Evolutionary conservation across 2,888 invertebrate species (phyloP), one percentile per base, ranked within the genome.

Genomic region (Periphyllus acericola): DNA sequence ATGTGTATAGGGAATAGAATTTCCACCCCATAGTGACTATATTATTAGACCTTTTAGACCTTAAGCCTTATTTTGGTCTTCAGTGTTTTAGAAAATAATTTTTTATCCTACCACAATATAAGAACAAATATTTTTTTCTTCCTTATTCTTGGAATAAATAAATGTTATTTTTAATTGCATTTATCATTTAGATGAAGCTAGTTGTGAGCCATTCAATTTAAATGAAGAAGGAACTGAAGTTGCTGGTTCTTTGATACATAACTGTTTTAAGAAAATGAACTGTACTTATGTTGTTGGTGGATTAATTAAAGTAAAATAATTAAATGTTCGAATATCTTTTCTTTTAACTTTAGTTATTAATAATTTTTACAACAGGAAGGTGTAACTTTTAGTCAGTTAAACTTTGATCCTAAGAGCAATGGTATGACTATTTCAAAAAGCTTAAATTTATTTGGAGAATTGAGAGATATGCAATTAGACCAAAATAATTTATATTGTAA

Each of bases 241-340:
- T 46, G 89, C 89, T 86, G 93, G 93, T 25, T 91, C 92, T 17
- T 90, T 91, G 29, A 92, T 94, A 52, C 91, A 94, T 90, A 95
- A 96, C 91, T 94, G 93, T 90, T 93, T 96, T 72, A 92, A 92
- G 68, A 94, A 94, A 82, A 94, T 94, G 91, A 93, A 93, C 0
- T 95, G 95, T 91, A 94, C 95, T 3, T 96, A 94, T 90, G 93
- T 94, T 4, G 92, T 95, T 90, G 93, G 94, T 29, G 92, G 92
- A 40, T 87, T 83, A 72, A 81, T 84, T n/a, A 89, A 89, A 89
- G 90, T 90, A 83, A 83, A 66, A 8, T 82, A 81, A 29, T 76
- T 32, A 46, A 52, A 76, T 68, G 3, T 71, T 52, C 25, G 74
- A 34, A 40, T 40, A 68, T 71, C 68, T 60, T 90, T 90, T 32